phyloP scores from a whole-genome alignment of 2,797 vertebrate genomes.

The Hephaestus fuliginosus region DNA sequence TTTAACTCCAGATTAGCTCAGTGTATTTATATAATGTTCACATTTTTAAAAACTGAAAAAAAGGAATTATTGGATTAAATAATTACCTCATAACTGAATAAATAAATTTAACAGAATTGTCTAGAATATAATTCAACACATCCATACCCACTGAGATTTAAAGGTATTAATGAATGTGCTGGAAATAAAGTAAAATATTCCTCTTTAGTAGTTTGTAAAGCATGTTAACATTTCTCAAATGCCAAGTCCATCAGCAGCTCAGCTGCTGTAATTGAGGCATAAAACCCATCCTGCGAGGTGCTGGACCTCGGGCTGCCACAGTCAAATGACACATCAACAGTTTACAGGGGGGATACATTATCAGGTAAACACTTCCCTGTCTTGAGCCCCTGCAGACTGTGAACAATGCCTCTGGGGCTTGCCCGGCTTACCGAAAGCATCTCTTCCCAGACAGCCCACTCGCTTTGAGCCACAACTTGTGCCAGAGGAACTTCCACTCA shows the following conservation, averaged over 20 bases:
- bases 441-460: slow-evolving; percentile 47
- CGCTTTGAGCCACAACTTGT: slow-evolving; percentile 39
- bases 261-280: slow-evolving; percentile 46
- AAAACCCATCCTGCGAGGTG: slow-evolving; percentile 54
- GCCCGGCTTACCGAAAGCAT: slow-evolving; percentile 50
- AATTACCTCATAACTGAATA: neutral
- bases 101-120: neutral
- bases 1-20: slow-evolving; percentile 11
- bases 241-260: slow-evolving; percentile 44
- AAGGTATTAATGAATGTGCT: neutral
- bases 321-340: slow-evolving; percentile 72
- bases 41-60: neutral
- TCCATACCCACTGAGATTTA: neutral
- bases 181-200: neutral
- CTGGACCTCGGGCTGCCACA: slow-evolving; percentile 58
- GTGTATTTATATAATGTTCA: slow-evolving; percentile 6
- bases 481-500: slow-evolving; percentile 34
- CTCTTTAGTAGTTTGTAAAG: slow-evolving; percentile 14
- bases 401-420: slow-evolving; percentile 77
- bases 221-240: slow-evolving; percentile 55
- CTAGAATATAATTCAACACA: neutral
- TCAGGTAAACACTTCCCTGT: slow-evolving; percentile 76
- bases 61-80: neutral
- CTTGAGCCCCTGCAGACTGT: slow-evolving; percentile 66
- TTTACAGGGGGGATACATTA: slow-evolving; percentile 68